phyloP scores from a whole-genome alignment of 2,888 invertebrate species.

The Heliconius erato region DNA sequence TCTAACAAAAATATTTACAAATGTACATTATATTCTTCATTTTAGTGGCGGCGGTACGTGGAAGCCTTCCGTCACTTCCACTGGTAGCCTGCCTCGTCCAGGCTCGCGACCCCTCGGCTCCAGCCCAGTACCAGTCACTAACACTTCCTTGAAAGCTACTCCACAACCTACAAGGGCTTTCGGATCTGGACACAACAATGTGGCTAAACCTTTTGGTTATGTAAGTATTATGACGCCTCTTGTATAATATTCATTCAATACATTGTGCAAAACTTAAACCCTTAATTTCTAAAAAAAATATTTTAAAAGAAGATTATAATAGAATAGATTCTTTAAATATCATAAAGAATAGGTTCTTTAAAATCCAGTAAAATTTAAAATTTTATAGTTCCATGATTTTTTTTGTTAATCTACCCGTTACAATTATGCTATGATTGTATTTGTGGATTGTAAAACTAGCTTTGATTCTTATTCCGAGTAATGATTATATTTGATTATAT shows the following conservation, averaged over 20 bases:
- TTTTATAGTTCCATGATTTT: not conserved
- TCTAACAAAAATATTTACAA: not conserved
- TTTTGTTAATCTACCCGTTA: not conserved
- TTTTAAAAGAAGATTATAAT: too few species aligned
- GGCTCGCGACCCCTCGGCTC: conserved; percentile 81
- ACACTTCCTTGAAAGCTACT: conserved; percentile 93
- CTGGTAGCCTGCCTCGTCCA: conserved; percentile 89
- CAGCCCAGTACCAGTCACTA: conserved; percentile 90
- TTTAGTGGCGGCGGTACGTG: conserved; percentile 94
- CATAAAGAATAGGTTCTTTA: too few species aligned
- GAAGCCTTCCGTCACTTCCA: conserved; percentile 95
- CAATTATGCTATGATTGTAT: not conserved
- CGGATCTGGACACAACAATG: conserved; percentile 94
- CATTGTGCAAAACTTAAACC: not conserved
- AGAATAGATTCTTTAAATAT: not conserved
- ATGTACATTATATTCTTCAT: not conserved
- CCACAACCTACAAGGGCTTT: conserved; percentile 90
- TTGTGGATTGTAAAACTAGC: not conserved
- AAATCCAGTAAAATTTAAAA: not conserved
- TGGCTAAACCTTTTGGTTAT: conserved; percentile 93
- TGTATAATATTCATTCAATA: not conserved
- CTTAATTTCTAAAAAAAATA: too few species aligned
- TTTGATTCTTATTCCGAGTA: not conserved
- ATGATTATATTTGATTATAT: not conserved
- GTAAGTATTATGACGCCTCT: conserved; percentile 64